phyloP scores from a whole-genome alignment of 2,113 vertebrate species.

The Catharus bicknelli region DNA sequence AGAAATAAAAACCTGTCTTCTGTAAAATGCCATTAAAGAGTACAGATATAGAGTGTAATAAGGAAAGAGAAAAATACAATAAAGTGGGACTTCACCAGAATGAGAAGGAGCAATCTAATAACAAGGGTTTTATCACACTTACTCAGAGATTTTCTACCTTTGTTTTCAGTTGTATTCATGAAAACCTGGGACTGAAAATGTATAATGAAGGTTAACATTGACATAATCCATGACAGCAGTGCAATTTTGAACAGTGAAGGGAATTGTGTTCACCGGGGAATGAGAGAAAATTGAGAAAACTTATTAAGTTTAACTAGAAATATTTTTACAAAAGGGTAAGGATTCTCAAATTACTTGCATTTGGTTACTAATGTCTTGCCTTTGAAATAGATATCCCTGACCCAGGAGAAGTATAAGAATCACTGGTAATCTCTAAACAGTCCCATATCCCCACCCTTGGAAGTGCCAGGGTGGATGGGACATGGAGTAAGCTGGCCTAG shows the following conservation, averaged over 20 bases:
- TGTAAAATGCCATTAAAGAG: background rate
- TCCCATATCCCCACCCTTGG: background rate
- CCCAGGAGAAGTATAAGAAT: background rate
- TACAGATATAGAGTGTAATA: background rate
- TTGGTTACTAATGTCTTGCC: background rate
- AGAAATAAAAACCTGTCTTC: background rate
- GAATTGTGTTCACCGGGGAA: background rate
- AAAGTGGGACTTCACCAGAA: background rate
- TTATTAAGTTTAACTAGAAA: conserved; percentile 19
- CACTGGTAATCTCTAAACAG: background rate
- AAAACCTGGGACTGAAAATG: background rate
- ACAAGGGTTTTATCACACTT: background rate
- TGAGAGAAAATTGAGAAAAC: conserved; percentile 5
- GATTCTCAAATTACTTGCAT: background rate
- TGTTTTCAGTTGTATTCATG: conserved; percentile 31
- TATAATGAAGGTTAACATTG: conserved; percentile 42
- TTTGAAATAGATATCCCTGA: background rate
- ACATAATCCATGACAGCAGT: background rate
- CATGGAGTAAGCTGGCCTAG: background rate
- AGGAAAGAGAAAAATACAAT: background rate
- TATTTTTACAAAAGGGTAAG: conserved; percentile 15
- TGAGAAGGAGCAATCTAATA: background rate
- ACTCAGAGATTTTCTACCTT: background rate
- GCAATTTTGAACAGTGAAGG: background rate
- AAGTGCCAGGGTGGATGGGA: background rate